Evolutionary conservation across 2,113 vertebrate species (phyloP), one percentile per base, ranked within the genome.

Genomic region (Cyanocitta stelleri): DNA sequence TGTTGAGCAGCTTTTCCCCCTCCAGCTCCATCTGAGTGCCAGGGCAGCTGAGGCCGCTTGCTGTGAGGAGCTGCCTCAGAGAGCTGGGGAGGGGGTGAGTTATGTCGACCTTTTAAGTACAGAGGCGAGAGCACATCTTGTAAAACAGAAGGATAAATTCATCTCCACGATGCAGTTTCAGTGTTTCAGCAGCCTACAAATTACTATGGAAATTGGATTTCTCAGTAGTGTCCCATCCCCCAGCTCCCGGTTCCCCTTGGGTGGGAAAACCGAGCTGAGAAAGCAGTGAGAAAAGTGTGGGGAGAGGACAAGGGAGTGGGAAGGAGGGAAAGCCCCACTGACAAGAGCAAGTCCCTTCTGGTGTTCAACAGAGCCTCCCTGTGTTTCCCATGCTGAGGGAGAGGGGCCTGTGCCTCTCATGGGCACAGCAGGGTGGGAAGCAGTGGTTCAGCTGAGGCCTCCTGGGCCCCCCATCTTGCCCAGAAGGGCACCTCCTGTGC

Each of bases 141-240:
- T 55, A 58, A 69, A 80, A 64, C 5, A 7, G 46, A 35, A 63
- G 73, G 69, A 85, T 94, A 66, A 91, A 95, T 87, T 96, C 88
- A 74, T 84, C 56, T 76, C n/a, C 41, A 39, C 32, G 7, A 69
- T 51, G 67, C 66, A 16, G 78, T 79, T 86, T 78, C 71, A 39
- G 82, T 91, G 52, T 95, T 96, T 63, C 87, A 85, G n/a, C 30
- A 43, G 89, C 77, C 24, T 79, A 68, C 76, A 69, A 81, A 97
- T 97, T 89, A 79, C 93, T 75, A 21, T 59, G 92, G 97, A 94
- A 96, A 96, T 96, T 52, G 82, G 88, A 21, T 58, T 86, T 63
- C 72, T 87, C 49, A 7, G 56, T 20, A 27, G 27, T 21, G 35
- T 29, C 13, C 73, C 29, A 7, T 22, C 43, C 41, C 62, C n/a